Evolutionary conservation across 2,888 invertebrate genomes (phyloP), one percentile per base, ranked within the genome.

Genomic region (Drosophila kokeensis): DNA sequence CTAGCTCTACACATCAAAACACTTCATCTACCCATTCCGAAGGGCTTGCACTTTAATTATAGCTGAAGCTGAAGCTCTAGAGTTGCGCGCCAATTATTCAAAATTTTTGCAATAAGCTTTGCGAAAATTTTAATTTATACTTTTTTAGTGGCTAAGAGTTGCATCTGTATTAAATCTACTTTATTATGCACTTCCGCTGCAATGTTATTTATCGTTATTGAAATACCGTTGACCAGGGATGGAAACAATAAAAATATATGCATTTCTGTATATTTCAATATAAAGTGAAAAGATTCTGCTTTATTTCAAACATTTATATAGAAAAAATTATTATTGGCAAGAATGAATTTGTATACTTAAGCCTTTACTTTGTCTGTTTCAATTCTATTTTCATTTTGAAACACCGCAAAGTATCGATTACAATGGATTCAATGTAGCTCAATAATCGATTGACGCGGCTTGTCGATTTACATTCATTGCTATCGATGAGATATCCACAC

Each of bases 61-160:
- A 15, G 10, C 4, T 11, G 30, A 7, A 5, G 18, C 18, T 30
- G 27, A 21, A 29, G 13, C 30, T 27, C 0, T 5, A 32, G 8
- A 32, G 38, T 55, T 59, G 11, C 79, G 69, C 76, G 76, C 76
- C 64, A 38, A 59, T 13, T 40, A 13, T 79, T 75, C 38, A 79
- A 79, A 73, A 32, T 18, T 24, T 38, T 50, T n/a, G 15, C 6
- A 40, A 54, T 62, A 61, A 61, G 48, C 55, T 36, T 18, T 34
- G 18, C 15, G 24, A 67, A 54, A 49, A 24, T 45, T 5, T 7
- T 48, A 54, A 15, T 49, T 48, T 54, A 64, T 64, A 38, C 30
- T 18, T 29, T 30, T 49, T 59, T 42, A 59, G 6, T 27, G 8
- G 1, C 2, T 21, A 8, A 55, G 71, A 32, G 69, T 53, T 79